Percentiles rank a stretch among this genome's conserved stretches.
Evolutionary conservation across 2,113 vertebrate species (phyloP).

Genomic region (Solea solea): DNA sequence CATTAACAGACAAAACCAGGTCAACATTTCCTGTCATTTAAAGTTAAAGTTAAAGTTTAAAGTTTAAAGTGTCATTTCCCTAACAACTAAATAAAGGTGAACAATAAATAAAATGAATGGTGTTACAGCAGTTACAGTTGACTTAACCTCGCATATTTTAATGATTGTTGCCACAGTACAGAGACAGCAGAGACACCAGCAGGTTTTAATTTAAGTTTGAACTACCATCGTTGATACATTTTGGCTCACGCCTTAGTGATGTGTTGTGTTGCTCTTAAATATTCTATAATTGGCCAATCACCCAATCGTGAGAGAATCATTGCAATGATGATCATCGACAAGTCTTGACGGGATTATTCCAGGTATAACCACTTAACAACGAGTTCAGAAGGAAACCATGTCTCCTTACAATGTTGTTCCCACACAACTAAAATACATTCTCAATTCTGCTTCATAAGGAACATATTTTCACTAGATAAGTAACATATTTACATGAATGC

Average conservation of each 20-base stretch:
- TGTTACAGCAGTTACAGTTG: conserved; percentile 3
- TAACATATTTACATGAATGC: no score
- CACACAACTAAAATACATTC: no score
- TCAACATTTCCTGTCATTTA: conserved; percentile 33
- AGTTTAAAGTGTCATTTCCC: conserved; percentile 18
- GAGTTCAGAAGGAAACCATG: no score
- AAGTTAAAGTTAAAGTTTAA: no score
- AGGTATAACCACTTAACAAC: no score
- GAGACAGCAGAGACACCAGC: background rate
- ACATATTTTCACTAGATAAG: no score
- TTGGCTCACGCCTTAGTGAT: background rate
- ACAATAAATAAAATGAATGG: conserved; percentile 9
- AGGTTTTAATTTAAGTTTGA: no score
- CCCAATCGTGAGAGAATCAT: background rate
- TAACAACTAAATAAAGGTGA: conserved; percentile 12
- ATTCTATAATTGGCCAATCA: background rate
- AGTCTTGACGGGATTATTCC: conserved; percentile 2
- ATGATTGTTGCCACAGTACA: background rate
- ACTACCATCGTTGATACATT: background rate
- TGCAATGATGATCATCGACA: conserved; percentile 19
- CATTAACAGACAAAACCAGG: conserved; percentile 19
- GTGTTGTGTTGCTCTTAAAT: background rate
- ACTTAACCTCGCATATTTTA: conserved; percentile 34
- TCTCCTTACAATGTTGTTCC: no score
- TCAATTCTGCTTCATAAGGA: no score